Base-by-base conservation (phyloP, 2,888 invertebrate species). In the Acrobasis repandana region DNA sequence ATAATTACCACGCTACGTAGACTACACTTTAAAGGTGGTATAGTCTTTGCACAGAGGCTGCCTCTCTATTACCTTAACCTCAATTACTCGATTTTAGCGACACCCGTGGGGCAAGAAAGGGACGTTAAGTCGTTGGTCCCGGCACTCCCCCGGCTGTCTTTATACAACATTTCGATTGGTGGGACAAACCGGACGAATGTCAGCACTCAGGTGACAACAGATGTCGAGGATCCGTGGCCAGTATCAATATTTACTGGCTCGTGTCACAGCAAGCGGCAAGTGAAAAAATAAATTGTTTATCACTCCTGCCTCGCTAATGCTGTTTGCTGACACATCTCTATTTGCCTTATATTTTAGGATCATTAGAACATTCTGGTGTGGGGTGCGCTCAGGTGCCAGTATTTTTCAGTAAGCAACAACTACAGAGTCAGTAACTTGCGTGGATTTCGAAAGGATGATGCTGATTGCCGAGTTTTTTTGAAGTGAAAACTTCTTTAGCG, bases 311-410 rank as follows among this genome's bases (percentile, higher is more conserved):
- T 33, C 56, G 62, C 16, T 49, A 36, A 59, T 58, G 38, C 36
- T 56, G n/a, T 70, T 77, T 75, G 79, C 67, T 72, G 70, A 72
- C 71, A 72, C 76, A 74, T 83, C 83, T 85, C 82, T 83, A 84
- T 83, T 82, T 76, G 67, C 64, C 62, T 65, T 70, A 64, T 58
- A 60, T 64, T 67, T 82, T 80, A 79, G 72, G 58, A 61, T 65
- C 61, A 15, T 60, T 60, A 54, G 52, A 47, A 9, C 48, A 5
- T 36, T n/a, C 48, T 48, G 14, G 14, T 11, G n/a, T 43, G n/a
- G 43, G 43, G n/a, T 43, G 10, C 14, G 14, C 14, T n/a, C 28
- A 28, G 28, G 4, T 28, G 0, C 28, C 4, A 5, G 6, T 28
- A 28, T 28, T 28, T 28, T 43, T 43, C 43, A 43, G 4, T 14